These are phyloP conservation scores for Lepas anatifera DNA, from an alignment of 2,888 invertebrate genomes.

Conservation along the genomic window DNA sequence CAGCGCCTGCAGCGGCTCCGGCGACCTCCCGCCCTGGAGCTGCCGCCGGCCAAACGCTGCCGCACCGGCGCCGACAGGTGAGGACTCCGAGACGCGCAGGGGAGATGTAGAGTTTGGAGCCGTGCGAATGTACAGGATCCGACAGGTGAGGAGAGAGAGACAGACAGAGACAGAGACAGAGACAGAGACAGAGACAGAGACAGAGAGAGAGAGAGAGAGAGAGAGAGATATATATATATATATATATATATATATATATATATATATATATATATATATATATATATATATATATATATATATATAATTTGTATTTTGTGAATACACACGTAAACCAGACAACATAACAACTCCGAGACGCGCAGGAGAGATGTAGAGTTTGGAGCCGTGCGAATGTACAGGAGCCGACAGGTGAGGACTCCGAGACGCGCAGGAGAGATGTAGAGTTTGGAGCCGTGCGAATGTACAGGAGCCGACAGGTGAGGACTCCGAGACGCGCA, in stretches of 20 bases:
- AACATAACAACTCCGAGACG: too few species aligned
- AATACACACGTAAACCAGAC: too few species aligned
- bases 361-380: too few species aligned
- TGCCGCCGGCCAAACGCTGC: background rate
- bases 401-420: background rate
- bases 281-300: too few species aligned
- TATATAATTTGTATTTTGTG: too few species aligned
- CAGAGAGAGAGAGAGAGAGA: slow-evolving; percentile 6
- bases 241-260: too few species aligned
- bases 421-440: too few species aligned
- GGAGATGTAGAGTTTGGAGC: background rate
- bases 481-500: background rate
- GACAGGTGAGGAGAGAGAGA: background rate
- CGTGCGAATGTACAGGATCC: too few species aligned
- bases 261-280: too few species aligned
- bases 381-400: too few species aligned
- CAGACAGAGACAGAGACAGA: background rate
- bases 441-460: too few species aligned
- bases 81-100: background rate
- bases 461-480: background rate
- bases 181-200: background rate
- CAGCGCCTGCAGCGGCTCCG: background rate
- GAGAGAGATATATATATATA: too few species aligned
- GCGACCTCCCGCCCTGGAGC: background rate
- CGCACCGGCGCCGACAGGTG: background rate